Evolutionary conservation across 2,888 invertebrate species (phyloP).

Genomic region (Saturnia japonica): DNA sequence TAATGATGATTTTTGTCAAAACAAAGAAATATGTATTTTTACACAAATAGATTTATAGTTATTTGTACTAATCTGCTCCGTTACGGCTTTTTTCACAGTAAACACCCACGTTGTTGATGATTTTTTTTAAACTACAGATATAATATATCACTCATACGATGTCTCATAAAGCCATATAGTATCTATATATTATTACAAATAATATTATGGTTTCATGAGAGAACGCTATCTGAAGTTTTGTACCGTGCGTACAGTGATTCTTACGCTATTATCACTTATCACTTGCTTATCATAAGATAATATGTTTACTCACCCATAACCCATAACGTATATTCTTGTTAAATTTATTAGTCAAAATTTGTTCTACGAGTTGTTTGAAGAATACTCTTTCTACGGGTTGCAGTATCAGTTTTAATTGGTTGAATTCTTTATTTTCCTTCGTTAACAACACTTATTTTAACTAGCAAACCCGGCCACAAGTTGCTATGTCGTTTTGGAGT

Average conservation of each 20-base stretch:
- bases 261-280: slow-evolving; percentile 11
- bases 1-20: background rate
- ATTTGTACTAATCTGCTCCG: background rate
- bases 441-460: no score
- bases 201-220: background rate
- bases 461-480: no score
- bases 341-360: no score
- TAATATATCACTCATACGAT: background rate
- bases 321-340: background rate
- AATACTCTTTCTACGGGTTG: no score
- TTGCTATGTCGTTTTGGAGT: no score
- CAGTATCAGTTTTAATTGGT: no score
- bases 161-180: background rate
- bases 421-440: no score
- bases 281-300: slow-evolving; percentile 9
- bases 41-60: background rate
- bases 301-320: background rate
- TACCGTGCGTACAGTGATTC: slow-evolving; percentile 11
- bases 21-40: background rate
- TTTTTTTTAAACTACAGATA: background rate
- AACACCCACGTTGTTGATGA: background rate
- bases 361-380: no score
- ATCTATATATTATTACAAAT: background rate
- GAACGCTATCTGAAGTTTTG: slow-evolving; percentile 3
- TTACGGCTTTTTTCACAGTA: background rate